A percentile compares a stretch with the other conserved stretches of the same genome.
Evolutionary conservation across 2,113 vertebrate species (phyloP).

Genomic region (Isichthys henryi): DNA sequence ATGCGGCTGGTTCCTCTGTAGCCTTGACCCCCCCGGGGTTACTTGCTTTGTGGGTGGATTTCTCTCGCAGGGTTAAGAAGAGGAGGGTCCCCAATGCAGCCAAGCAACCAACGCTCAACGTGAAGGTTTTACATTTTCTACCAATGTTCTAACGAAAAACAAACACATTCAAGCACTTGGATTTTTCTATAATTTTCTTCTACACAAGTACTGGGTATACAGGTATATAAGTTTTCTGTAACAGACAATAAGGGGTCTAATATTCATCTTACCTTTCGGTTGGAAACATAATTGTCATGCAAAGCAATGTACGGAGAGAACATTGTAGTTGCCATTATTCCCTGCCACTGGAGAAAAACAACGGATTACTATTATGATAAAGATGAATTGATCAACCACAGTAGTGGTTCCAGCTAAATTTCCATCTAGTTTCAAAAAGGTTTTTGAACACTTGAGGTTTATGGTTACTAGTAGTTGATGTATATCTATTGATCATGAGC

Average conservation of each 20-base stretch:
- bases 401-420: background rate
- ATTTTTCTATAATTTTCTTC: background rate
- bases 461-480: background rate
- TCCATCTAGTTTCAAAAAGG: background rate
- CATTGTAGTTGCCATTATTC: slow-evolving; percentile 14
- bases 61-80: slow-evolving; percentile 47
- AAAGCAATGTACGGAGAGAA: slow-evolving; percentile 40
- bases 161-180: background rate
- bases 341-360: background rate
- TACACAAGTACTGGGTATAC: background rate
- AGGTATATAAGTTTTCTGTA: background rate
- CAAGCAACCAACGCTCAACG: slow-evolving; percentile 40
- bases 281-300: slow-evolving; percentile 41
- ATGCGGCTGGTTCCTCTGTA: background rate
- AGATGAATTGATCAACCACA: background rate
- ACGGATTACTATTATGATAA: background rate
- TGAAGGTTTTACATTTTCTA: slow-evolving; percentile 31
- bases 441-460: background rate
- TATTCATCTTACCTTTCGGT: slow-evolving; percentile 38
- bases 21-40: slow-evolving; percentile 14
- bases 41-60: slow-evolving; percentile 13
- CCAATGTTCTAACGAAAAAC: slow-evolving; percentile 39
- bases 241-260: background rate
- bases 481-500: background rate
- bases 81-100: slow-evolving; percentile 47